A percentile compares a stretch with the other conserved stretches of the same genome.
These are phyloP conservation scores for Pseudococcus jackbeardsleyi DNA, from an alignment of 2,888 invertebrate species.

Conservation along the genomic window DNA sequence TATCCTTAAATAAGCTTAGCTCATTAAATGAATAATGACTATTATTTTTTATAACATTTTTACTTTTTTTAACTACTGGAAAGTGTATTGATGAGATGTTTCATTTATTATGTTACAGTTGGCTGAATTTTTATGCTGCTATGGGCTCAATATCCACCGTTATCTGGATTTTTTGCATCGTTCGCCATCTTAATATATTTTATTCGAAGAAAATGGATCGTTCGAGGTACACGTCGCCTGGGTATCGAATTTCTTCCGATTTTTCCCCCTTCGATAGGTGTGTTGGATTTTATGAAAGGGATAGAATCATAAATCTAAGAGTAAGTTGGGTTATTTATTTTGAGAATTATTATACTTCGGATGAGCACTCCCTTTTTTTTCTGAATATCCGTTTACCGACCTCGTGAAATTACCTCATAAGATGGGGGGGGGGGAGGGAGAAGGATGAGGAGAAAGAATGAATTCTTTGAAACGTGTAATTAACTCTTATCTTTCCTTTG, in stretches of 20 bases:
- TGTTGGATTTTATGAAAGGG: not conserved
- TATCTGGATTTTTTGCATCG: not conserved
- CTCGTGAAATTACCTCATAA: not conserved
- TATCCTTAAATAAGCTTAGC: conserved; percentile 44
- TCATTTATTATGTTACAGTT: conserved; percentile 20
- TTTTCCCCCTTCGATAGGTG: not conserved
- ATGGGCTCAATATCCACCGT: not conserved
- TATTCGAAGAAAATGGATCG: not conserved
- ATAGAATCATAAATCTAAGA: not conserved
- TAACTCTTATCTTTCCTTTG: no score
- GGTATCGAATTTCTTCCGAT: not conserved
- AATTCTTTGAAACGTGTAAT: no score
- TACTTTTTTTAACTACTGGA: conserved; percentile 22
- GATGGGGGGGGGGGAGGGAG: no score
- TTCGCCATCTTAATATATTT: not conserved
- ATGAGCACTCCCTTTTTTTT: not conserved
- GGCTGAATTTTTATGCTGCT: not conserved
- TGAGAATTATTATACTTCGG: not conserved
- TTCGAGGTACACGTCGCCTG: not conserved
- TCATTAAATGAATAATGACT: conserved; percentile 52
- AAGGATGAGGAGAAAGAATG: no score
- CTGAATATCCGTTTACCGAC: not conserved
- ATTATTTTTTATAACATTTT: conserved; percentile 38
- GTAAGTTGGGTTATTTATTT: not conserved
- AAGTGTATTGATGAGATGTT: not conserved